Conservation (phyloP, 2,888 invertebrate species). For the Diloba caeruleocephala region DNA sequence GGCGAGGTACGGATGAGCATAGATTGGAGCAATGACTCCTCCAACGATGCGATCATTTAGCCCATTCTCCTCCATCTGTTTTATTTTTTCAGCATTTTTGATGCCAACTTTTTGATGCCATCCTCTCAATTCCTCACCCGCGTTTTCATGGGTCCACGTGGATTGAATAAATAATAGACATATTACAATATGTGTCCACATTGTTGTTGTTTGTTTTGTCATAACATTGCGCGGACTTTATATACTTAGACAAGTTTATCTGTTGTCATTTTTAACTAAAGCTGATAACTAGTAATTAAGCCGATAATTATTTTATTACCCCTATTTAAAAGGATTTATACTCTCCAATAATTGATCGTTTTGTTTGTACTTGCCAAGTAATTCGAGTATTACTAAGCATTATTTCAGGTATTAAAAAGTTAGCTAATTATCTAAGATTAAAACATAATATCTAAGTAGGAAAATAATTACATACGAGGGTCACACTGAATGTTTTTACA, state of each 20-base stretch:
- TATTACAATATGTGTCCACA: constrained; percentile 60
- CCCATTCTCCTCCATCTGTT: constrained; percentile 56
- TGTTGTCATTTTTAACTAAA: constrained; percentile 13
- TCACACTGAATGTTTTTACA: no score
- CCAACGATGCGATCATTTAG: constrained; percentile 68
- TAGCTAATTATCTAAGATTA: constrained; percentile 32
- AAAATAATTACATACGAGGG: no score
- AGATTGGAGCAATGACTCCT: constrained; percentile 68
- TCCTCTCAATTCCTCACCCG: constrained; percentile 55
- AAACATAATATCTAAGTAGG: no score
- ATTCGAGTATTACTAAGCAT: constrained; percentile 19
- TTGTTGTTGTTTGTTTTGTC: constrained; percentile 41
- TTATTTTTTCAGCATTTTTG: constrained; percentile 69
- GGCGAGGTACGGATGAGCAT: constrained; percentile 75
- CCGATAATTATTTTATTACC: constrained; percentile 59
- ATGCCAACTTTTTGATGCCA: constrained; percentile 74
- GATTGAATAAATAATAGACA: constrained; percentile 52
- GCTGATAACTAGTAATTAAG: constrained; percentile 48
- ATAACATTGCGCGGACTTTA: constrained; percentile 15
- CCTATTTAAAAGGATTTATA: constrained; percentile 56
- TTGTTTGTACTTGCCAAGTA: constrained; percentile 22
- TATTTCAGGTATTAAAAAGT: constrained; percentile 25
- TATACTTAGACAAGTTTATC: constrained; percentile 37
- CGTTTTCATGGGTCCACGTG: constrained; percentile 37
- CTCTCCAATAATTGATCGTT: constrained; percentile 47